These are phyloP conservation scores for Drosophila guanche DNA, from an alignment of 1,140 invertebrate species.

Conservation along the genomic window DNA sequence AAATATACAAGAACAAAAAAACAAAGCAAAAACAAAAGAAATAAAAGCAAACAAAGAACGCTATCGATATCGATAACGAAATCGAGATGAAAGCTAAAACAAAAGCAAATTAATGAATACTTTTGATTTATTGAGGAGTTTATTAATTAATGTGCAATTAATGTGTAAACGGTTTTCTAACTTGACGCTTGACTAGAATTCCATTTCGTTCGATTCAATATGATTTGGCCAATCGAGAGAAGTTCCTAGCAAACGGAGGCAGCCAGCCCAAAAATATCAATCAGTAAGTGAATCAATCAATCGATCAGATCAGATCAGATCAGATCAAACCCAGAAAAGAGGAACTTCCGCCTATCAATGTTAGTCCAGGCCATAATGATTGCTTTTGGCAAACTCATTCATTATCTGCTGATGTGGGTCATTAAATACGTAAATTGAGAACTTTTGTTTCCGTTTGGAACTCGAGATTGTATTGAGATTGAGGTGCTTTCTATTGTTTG, in stretches of 20 bases:
- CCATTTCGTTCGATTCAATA: conserved; percentile 8
- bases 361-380: neutral
- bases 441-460: conserved; percentile 13
- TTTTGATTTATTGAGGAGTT: conserved; percentile 25
- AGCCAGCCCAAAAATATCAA: conserved; percentile 20
- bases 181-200: conserved; percentile 14
- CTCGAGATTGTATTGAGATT: conserved; percentile 32
- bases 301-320: conserved; percentile 26
- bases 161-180: conserved; percentile 27
- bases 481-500: conserved; percentile 32
- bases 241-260: conserved; percentile 58
- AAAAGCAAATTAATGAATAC: conserved; percentile 23
- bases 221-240: conserved; percentile 52
- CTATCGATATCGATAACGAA: conserved; percentile 4
- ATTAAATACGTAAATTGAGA: conserved; percentile 41
- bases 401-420: conserved; percentile 18
- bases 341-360: conserved; percentile 66
- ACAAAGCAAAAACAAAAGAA: conserved; percentile 30
- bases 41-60: conserved; percentile 37
- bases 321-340: conserved; percentile 12
- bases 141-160: conserved; percentile 44
- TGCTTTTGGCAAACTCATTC: neutral
- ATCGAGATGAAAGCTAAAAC: neutral
- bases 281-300: conserved; percentile 38
- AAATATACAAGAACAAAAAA: conserved; percentile 59